A percentile compares a stretch with the other conserved stretches of the same genome.
Evolutionary conservation across 2,113 vertebrate species (phyloP).

Genomic region (Orycteropus afer): DNA sequence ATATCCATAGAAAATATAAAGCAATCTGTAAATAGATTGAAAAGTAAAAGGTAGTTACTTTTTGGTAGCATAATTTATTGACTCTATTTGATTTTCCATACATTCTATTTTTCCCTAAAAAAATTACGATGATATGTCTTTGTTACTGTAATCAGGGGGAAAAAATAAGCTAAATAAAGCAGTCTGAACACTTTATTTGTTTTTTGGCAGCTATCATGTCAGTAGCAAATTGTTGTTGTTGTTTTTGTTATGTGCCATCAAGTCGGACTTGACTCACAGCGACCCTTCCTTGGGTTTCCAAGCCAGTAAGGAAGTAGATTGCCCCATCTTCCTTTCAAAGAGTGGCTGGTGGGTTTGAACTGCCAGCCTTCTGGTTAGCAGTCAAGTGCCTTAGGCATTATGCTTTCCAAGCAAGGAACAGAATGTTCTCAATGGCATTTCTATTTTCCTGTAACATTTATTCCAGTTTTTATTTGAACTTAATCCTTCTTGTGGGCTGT

Average conservation of each 20-base stretch:
- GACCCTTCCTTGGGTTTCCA: too few relatives aligned
- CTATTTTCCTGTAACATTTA: not conserved
- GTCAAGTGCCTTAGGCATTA: too few relatives aligned
- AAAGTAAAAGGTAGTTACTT: too few relatives aligned
- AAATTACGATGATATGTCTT: not conserved
- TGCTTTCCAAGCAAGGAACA: not conserved
- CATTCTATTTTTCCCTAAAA: not conserved
- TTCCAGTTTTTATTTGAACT: not conserved
- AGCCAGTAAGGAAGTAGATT: too few relatives aligned
- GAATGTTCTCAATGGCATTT: not conserved
- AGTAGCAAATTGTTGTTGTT: too few relatives aligned
- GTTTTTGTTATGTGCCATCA: too few relatives aligned
- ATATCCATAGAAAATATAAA: not conserved
- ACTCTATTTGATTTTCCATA: not conserved
- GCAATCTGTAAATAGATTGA: accelerated
- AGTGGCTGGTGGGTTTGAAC: too few relatives aligned
- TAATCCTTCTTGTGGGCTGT: not conserved
- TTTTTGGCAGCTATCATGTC: not conserved
- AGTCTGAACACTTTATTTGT: not conserved
- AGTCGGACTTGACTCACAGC: too few relatives aligned
- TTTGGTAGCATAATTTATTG: too few relatives aligned
- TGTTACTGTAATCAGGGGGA: not conserved
- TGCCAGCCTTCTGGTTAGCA: too few relatives aligned
- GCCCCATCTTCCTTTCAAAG: too few relatives aligned
- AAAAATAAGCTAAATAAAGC: not conserved